Percentiles rank a stretch among this genome's conserved stretches.
Conservation (phyloP, 92 coral and sea anemone genomes). For the Epizoanthus fatuus region DNA sequence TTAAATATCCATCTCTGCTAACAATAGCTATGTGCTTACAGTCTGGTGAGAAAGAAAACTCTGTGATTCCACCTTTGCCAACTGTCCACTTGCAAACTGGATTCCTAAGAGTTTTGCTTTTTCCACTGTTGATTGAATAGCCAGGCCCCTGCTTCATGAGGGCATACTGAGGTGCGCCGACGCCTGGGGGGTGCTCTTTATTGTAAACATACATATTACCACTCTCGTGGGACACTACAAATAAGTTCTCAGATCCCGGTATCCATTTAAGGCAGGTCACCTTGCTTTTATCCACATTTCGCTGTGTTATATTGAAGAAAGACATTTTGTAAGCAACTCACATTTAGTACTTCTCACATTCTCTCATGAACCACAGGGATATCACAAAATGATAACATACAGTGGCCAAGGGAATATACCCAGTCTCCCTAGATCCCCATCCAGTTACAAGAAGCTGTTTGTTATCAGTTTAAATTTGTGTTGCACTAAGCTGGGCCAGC, state of each 20-base stretch:
- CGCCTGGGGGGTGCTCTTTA: constrained; percentile 93
- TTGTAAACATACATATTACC: constrained; percentile 99
- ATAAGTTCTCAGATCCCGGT: constrained; percentile 98
- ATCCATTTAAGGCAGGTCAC: constrained; percentile 99
- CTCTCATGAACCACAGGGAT: too few relatives aligned
- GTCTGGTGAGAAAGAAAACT: constrained; percentile 99
- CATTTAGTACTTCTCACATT: too few relatives aligned
- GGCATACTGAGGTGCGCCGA: constrained; percentile 89
- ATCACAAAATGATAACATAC: too few relatives aligned
- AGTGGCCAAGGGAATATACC: too few relatives aligned
- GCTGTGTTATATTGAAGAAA: constrained; percentile 56
- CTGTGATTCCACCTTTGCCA: constrained; percentile 92
- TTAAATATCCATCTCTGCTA: constrained; percentile 95
- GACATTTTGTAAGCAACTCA: background rate
- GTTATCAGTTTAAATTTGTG: too few relatives aligned
- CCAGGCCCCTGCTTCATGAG: constrained; percentile 99
- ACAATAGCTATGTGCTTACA: constrained; percentile 97
- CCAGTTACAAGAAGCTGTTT: too few relatives aligned
- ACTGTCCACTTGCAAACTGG: constrained; percentile 99
- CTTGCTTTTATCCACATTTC: constrained; percentile 94
- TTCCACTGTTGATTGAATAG: constrained; percentile 84
- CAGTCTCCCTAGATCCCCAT: too few relatives aligned
- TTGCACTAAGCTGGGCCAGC: too few relatives aligned
- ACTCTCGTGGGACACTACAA: constrained; percentile 94
- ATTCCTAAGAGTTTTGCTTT: constrained; percentile 92